phyloP scores from a whole-genome alignment of 2,113 vertebrate species.

The Seriola quinqueradiata region DNA sequence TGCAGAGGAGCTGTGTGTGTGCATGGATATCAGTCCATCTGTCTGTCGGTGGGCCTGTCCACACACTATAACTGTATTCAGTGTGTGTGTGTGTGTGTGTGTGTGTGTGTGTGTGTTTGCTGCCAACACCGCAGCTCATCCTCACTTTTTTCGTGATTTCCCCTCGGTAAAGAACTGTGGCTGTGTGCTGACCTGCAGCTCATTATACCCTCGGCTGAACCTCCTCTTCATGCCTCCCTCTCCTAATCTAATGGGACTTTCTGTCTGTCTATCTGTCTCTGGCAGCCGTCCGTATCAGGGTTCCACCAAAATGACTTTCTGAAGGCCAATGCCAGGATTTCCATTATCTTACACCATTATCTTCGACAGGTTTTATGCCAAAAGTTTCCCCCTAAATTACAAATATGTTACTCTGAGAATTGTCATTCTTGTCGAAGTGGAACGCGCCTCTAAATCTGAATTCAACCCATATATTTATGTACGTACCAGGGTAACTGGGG shows the following conservation, averaged over 20 bases:
- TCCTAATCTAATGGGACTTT: constrained; percentile 58
- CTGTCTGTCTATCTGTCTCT: constrained; percentile 54
- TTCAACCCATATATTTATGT: constrained; percentile 13
- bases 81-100: constrained; percentile 25
- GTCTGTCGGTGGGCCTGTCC: constrained; percentile 20
- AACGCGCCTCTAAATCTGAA: constrained; percentile 12
- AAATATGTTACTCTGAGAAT: constrained; percentile 12
- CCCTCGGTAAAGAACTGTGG: constrained; percentile 34
- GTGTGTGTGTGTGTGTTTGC: constrained; percentile 23
- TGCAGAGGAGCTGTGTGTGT: constrained; percentile 26
- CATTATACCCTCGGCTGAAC: constrained; percentile 62
- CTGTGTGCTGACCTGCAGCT: constrained; percentile 62
- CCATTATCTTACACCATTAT: constrained; percentile 51
- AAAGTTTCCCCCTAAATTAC: constrained; percentile 26
- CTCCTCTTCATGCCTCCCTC: constrained; percentile 54
- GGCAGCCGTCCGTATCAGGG: constrained; percentile 49
- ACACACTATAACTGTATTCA: constrained; percentile 20
- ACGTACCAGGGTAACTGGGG: constrained; percentile 1
- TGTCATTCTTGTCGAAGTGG: neutral
- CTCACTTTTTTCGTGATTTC: constrained; percentile 54
- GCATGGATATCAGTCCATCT: constrained; percentile 45
- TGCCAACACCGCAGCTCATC: constrained; percentile 41
- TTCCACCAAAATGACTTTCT: constrained; percentile 56
- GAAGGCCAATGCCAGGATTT: constrained; percentile 38
- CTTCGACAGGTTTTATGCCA: constrained; percentile 23